Evolutionary conservation across 2,113 vertebrate genomes (phyloP).

Genomic region (Emydocephalus ijimae): DNA sequence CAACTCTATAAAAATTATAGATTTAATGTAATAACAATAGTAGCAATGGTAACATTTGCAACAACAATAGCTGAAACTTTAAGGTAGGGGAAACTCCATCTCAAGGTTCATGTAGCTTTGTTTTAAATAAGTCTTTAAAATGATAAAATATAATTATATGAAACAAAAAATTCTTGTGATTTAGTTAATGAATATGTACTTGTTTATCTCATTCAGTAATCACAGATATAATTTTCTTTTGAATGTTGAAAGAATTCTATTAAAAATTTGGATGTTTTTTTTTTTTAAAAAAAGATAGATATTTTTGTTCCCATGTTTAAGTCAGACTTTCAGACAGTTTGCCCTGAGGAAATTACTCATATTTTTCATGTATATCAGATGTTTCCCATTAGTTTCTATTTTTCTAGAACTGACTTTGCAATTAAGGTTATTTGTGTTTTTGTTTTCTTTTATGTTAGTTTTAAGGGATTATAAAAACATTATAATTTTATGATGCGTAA

Average conservation of each 20-base stretch:
- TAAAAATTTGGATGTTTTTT: not conserved
- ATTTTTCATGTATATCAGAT: not conserved
- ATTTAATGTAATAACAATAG: not conserved
- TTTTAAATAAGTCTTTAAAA: slow-evolving; percentile 48
- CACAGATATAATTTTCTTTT: not conserved
- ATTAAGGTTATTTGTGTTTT: not conserved
- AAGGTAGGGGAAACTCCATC: not conserved
- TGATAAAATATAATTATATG: slow-evolving; percentile 16
- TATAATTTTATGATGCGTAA: not conserved
- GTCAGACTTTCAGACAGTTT: not conserved
- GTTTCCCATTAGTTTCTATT: not conserved
- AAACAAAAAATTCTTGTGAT: slow-evolving; percentile 20
- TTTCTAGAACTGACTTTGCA: not conserved
- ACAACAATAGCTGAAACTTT: not conserved
- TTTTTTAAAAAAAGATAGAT: not conserved
- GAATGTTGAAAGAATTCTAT: slow-evolving; percentile 1
- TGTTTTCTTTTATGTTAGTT: not conserved
- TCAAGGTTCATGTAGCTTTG: slow-evolving; percentile 44
- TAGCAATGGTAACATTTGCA: not conserved
- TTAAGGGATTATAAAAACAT: not conserved
- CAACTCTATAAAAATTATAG: not conserved
- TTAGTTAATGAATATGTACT: slow-evolving; percentile 22
- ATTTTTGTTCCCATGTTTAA: not conserved
- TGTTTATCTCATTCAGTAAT: not conserved
- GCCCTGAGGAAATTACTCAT: not conserved